Evolutionary conservation across 2,888 invertebrate genomes (phyloP), one percentile per base, ranked within the genome.

Genomic region (Antitype chi): DNA sequence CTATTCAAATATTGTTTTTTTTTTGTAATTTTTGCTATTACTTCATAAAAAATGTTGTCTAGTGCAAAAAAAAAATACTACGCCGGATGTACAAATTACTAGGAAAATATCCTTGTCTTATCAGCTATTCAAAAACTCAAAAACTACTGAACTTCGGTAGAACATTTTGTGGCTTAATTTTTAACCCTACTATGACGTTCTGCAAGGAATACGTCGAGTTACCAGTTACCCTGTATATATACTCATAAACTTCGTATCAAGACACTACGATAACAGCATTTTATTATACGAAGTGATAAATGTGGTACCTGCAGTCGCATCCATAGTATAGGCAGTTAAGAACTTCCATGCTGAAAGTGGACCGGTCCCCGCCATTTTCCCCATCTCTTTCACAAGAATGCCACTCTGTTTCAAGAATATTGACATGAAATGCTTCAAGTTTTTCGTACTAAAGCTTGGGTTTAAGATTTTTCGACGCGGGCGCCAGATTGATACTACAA

Each of bases 401-500:
- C 32, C 23, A n/a, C 89, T 89, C 60, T 92, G 91, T 2, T 79
- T 74, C 7, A 78, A 69, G 68, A 93, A 92, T 20, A 92, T 84
- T 17, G 87, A 69, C 8, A 89, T 78, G 49, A 91, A 93, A 7
- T 82, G 69, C 11, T 85, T 86, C 52, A 93, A 72, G 23, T 89
- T 90, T 76, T 90, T 91, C 4, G 84, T 80, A 1, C 85, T 85
- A 71, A 92, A 92, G 1, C 85, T 88, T 2, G 91, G 90, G 0
- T 88, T 81, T 3, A 93, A 60, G 25, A 91, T 73, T 70, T 91
- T 93, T 23, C 93, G 91, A 15, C 93, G 92, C 0, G 88, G 89
- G 0, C 91, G 91, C 93, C 93, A 93, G 9, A 91, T 90, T 6
- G 89, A 67, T 0, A 91, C 93, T 93, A 3, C 9, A 25, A 67